These are phyloP conservation scores for Drosophila borealis DNA, from an alignment of 2,888 invertebrate genomes.

Conservation along the genomic window DNA sequence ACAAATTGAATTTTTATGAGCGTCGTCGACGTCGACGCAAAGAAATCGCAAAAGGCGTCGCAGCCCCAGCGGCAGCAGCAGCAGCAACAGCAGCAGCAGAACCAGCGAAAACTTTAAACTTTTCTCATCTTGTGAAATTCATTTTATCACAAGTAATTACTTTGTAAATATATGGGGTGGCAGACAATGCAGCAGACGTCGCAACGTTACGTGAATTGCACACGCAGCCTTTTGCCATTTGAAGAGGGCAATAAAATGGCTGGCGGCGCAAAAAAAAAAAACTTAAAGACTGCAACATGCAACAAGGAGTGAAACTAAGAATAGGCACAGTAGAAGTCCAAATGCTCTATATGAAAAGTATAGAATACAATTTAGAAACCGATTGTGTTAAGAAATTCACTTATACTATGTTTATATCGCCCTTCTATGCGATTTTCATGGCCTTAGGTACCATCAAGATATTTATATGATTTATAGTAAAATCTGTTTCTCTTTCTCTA, in stretches of 20 bases:
- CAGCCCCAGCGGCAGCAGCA: slow-evolving; percentile 16
- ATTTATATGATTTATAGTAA: too few relatives aligned
- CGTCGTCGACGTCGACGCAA: slow-evolving; percentile 50
- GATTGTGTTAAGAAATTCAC: too few relatives aligned
- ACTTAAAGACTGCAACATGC: slow-evolving; percentile 45
- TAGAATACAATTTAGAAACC: too few relatives aligned
- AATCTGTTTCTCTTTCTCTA: too few relatives aligned
- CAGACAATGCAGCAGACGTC: slow-evolving; percentile 67
- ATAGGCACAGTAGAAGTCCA: not conserved
- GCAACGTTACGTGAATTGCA: slow-evolving; percentile 50
- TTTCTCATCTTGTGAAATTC: slow-evolving; percentile 82
- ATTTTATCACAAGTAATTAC: slow-evolving; percentile 83
- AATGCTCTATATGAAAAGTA: not conserved
- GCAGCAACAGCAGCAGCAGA: slow-evolving; percentile 22
- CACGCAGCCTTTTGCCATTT: slow-evolving; percentile 63
- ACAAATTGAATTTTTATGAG: slow-evolving; percentile 80
- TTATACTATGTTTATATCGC: too few relatives aligned
- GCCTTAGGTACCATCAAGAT: too few relatives aligned
- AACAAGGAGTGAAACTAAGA: slow-evolving; percentile 18
- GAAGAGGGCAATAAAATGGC: slow-evolving; percentile 59
- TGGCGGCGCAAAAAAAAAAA: slow-evolving; percentile 34
- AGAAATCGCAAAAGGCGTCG: slow-evolving; percentile 68
- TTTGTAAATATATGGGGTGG: slow-evolving; percentile 77
- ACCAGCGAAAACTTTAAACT: slow-evolving; percentile 75
- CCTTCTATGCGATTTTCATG: too few relatives aligned